A percentile compares a stretch with the other conserved stretches of the same genome.
Conservation (phyloP, 37 sponge, comb jelly and placozoan genomes). For the Chondrosia reniformis region DNA sequence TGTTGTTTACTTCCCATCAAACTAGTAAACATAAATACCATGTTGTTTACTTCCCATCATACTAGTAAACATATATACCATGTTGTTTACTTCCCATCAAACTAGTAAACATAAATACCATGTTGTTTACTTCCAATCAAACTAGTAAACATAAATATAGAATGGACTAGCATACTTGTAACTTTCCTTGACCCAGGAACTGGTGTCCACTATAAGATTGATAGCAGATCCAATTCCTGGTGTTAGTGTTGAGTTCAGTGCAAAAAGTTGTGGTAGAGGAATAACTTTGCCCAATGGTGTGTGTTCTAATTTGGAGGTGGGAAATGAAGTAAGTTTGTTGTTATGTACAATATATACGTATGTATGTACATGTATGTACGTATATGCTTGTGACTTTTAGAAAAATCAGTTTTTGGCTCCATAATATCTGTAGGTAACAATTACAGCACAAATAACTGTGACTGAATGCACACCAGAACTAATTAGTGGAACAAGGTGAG, state of each 20-base stretch:
- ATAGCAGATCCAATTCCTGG: slow-evolving; percentile 15
- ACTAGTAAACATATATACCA: background rate
- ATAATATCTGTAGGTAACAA: background rate
- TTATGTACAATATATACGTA: background rate
- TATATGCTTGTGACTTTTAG: background rate
- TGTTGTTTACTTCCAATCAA: background rate
- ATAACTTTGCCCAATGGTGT: background rate
- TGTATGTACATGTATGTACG: background rate
- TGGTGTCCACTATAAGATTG: slow-evolving; percentile 1
- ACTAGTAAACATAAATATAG: no score
- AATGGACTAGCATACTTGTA: background rate
- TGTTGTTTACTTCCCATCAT: background rate
- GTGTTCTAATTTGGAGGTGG: background rate
- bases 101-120: background rate
- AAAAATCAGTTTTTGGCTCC: background rate
- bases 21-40: no score
- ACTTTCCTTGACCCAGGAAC: background rate
- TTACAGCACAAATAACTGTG: background rate
- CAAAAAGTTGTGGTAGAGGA: background rate
- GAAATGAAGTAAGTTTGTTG: background rate
- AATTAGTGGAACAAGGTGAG: slow-evolving; percentile 6
- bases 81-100: background rate
- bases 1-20: no score
- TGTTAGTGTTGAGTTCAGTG: background rate
- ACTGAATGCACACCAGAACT: slow-evolving; percentile 17